These are phyloP conservation scores for Quadriops clusia DNA, from an alignment of 2,888 invertebrate genomes.

Conservation along the genomic window DNA sequence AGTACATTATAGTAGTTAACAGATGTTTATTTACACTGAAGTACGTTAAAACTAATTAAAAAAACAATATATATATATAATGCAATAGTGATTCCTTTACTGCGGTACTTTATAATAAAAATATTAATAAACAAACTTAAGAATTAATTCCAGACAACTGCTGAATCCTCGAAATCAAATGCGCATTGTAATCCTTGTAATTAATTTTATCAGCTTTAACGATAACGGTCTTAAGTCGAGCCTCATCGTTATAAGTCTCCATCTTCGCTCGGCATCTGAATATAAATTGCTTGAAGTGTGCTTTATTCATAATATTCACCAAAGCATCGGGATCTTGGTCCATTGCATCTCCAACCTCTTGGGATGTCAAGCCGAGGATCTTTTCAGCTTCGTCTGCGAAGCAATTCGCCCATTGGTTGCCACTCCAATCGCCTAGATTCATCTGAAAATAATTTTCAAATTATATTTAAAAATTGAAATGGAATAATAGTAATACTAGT, in stretches of 20 bases:
- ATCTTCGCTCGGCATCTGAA: slow-evolving; percentile 80
- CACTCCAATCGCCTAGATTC: slow-evolving; percentile 77
- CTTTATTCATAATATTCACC: slow-evolving; percentile 55
- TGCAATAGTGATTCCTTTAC: not conserved
- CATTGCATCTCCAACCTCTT: slow-evolving; percentile 67
- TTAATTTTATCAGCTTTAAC: slow-evolving; percentile 60
- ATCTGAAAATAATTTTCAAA: slow-evolving; percentile 42
- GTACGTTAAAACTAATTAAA: too few relatives aligned
- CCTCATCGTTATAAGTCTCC: slow-evolving; percentile 85
- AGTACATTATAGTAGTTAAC: too few relatives aligned
- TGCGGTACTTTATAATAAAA: not conserved
- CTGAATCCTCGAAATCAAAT: slow-evolving; percentile 41
- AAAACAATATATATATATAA: slow-evolving; percentile 1
- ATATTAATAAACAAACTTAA: not conserved
- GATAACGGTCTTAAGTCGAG: slow-evolving; percentile 63
- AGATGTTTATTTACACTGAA: too few relatives aligned
- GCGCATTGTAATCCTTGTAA: slow-evolving; percentile 61
- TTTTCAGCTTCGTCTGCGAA: slow-evolving; percentile 78
- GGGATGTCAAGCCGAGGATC: slow-evolving; percentile 56
- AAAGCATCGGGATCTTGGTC: slow-evolving; percentile 55
- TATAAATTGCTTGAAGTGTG: slow-evolving; percentile 67
- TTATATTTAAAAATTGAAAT: not conserved
- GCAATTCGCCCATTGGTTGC: slow-evolving; percentile 80
- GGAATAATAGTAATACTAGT: too few relatives aligned
- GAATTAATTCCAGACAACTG: slow-evolving; percentile 9